Percentiles rank a stretch among this genome's conserved stretches.
Conservation (phyloP, 2,113 vertebrate species). For the Lipotes vexillifer region DNA sequence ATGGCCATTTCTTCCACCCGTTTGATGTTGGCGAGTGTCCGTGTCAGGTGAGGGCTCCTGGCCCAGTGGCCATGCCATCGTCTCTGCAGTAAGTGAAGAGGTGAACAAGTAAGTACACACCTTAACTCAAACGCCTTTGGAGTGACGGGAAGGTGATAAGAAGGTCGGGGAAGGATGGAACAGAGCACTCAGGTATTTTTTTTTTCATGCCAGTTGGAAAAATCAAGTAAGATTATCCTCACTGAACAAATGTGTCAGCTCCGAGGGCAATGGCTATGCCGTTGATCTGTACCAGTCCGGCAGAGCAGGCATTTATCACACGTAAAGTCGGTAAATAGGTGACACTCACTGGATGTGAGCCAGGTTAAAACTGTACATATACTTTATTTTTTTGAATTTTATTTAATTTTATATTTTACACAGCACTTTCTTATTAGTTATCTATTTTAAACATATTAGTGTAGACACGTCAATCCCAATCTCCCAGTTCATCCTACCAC, state of each 20-base stretch:
- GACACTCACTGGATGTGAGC: rapidly evolving
- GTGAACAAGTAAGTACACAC: rapidly evolving
- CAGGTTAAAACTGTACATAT: not conserved
- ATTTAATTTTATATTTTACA: too few relatives aligned
- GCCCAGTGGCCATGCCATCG: rapidly evolving
- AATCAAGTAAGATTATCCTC: too few relatives aligned
- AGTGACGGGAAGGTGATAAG: too few relatives aligned
- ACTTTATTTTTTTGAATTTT: too few relatives aligned
- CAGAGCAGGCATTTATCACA: rapidly evolving
- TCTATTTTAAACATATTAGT: too few relatives aligned
- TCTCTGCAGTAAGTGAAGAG: not conserved
- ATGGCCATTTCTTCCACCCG: too few relatives aligned
- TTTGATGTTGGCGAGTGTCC: too few relatives aligned
- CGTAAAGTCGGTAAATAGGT: rapidly evolving
- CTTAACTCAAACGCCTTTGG: not conserved
- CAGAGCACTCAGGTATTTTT: not conserved
- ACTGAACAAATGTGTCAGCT: rapidly evolving
- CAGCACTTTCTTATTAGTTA: too few relatives aligned
- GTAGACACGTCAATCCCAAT: too few relatives aligned
- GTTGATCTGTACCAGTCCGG: rapidly evolving
- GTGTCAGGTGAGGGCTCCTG: too few relatives aligned
- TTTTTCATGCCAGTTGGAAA: not conserved
- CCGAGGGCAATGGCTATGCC: rapidly evolving
- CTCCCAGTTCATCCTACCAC: too few relatives aligned
- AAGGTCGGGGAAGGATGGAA: not conserved